Conservation (phyloP, 2,888 invertebrate species). For the Diarsia rubi region DNA sequence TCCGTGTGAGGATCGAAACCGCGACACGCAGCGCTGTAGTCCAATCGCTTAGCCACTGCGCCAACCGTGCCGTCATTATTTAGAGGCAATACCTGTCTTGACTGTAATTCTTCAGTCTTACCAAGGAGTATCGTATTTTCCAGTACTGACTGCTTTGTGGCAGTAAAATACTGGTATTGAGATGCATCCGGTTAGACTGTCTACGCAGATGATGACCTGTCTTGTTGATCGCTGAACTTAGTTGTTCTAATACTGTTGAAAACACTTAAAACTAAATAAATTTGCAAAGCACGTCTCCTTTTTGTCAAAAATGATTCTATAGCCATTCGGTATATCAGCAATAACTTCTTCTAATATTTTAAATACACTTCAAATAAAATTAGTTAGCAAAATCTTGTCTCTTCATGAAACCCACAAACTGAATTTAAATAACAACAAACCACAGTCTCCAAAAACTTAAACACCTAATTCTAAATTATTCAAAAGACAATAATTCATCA, state of each 20-base stretch:
- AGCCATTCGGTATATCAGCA: too few species aligned
- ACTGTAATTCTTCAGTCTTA: too few species aligned
- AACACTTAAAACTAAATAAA: neutral
- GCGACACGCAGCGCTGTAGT: too few species aligned
- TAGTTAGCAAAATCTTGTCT: neutral
- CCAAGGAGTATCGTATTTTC: neutral
- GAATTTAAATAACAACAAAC: neutral
- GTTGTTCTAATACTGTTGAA: neutral
- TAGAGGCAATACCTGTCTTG: neutral
- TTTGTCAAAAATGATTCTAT: too few species aligned
- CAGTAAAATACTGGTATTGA: too few species aligned
- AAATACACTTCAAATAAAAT: neutral
- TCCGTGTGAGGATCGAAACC: too few species aligned
- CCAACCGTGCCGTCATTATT: too few species aligned
- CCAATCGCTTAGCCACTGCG: too few species aligned
- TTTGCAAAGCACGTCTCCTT: neutral
- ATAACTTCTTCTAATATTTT: too few species aligned
- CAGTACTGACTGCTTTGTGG: neutral
- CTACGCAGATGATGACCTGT: neutral
- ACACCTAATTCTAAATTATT: conserved; percentile 14
- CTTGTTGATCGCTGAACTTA: neutral
- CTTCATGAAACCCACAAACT: neutral
- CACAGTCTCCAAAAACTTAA: neutral
- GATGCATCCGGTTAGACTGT: too few species aligned
- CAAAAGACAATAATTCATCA: conserved; percentile 3